These are phyloP conservation scores for Xanthia icteritia DNA, from an alignment of 2,888 invertebrate genomes.

Conservation along the genomic window DNA sequence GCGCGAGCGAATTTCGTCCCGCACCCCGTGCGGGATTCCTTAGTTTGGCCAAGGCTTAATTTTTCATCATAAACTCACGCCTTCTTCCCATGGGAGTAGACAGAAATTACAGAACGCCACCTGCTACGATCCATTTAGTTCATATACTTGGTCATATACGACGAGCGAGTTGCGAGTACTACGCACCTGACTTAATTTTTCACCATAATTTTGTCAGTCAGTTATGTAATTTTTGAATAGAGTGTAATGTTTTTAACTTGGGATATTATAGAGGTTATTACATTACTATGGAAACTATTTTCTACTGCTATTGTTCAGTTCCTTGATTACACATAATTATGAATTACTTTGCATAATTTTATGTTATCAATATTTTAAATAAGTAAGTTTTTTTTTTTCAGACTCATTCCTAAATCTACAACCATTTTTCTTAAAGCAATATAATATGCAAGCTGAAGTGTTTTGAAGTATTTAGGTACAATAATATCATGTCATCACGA, in stretches of 20 bases:
- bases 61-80: too few species aligned
- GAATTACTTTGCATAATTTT: not conserved
- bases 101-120: too few species aligned
- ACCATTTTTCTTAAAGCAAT: not conserved
- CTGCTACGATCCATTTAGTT: too few species aligned
- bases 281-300: not conserved
- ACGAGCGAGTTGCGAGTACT: not conserved
- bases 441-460: not conserved
- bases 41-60: too few species aligned
- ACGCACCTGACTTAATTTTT: not conserved
- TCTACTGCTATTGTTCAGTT: not conserved
- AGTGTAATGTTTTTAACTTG: not conserved
- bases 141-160: too few species aligned
- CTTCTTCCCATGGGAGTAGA: too few species aligned
- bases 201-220: not conserved
- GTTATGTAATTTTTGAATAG: not conserved
- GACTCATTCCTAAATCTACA: too few species aligned
- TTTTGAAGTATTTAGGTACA: not conserved
- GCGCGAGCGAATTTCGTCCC: not conserved
- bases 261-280: not conserved
- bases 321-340: not conserved
- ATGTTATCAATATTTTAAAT: constrained; percentile 1
- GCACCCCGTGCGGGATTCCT: too few species aligned
- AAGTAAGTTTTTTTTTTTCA: too few species aligned
- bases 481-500: constrained; percentile 1